Evolutionary conservation across 1,140 invertebrate species (phyloP).

Genomic region (Galleria mellonella): DNA sequence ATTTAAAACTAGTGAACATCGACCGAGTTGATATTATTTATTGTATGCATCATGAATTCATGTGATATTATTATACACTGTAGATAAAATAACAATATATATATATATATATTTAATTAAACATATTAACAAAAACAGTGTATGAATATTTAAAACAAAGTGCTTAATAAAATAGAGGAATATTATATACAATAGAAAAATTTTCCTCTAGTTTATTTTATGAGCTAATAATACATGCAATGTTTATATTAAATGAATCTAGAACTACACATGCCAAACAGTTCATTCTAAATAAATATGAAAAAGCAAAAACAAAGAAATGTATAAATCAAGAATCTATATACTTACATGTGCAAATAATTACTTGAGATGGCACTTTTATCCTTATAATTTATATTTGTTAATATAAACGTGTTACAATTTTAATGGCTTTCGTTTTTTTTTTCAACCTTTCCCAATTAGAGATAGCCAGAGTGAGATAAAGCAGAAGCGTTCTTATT

Average conservation of each 20-base stretch:
- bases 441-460: conserved; percentile 24
- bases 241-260: conserved; percentile 12
- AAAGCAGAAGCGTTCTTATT: conserved; percentile 46
- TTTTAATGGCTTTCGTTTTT: conserved; percentile 9
- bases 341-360: conserved; percentile 60
- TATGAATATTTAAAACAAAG: neutral
- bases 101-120: neutral
- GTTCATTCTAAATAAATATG: conserved; percentile 44
- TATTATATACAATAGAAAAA: neutral
- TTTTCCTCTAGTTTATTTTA: conserved; percentile 6
- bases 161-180: neutral
- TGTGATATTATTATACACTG: no score
- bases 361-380: conserved; percentile 31
- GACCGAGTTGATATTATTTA: no score
- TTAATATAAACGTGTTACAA: conserved; percentile 23
- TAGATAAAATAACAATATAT: no score
- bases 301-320: conserved; percentile 41
- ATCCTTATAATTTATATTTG: conserved; percentile 9
- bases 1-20: no score
- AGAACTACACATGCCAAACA: conserved; percentile 64
- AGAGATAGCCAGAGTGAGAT: conserved; percentile 41
- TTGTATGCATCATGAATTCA: no score
- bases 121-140: conserved; percentile 2
- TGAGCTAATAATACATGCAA: conserved; percentile 15
- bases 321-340: conserved; percentile 36